Evolutionary conservation across 2,113 vertebrate species (phyloP).

Genomic region (Triplophysa siluroides): DNA sequence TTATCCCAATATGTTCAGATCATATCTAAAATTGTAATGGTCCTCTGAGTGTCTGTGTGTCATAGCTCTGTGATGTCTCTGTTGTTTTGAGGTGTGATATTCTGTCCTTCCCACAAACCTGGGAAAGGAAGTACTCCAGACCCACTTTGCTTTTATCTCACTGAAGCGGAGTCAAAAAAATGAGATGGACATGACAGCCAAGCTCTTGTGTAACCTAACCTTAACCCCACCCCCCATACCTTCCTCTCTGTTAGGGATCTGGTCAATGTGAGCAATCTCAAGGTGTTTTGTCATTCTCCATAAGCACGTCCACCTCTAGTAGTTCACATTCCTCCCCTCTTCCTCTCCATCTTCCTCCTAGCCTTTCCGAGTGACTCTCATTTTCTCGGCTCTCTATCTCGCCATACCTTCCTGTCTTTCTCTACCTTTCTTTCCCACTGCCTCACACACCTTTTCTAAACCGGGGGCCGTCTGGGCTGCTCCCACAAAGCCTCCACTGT

Average conservation of each 20-base stretch:
- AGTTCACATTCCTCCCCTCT: background rate
- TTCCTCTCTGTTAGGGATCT: constrained; percentile 47
- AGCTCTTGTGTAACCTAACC: constrained; percentile 63
- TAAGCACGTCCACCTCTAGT: constrained; percentile 31
- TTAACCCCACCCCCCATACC: constrained; percentile 61
- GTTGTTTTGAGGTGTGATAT: constrained; percentile 49
- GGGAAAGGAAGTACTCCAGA: constrained; percentile 32
- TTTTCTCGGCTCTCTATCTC: background rate
- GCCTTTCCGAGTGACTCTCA: constrained; percentile 30
- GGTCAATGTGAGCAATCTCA: constrained; percentile 35
- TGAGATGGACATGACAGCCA: constrained; percentile 60
- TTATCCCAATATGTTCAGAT: too few relatives aligned
- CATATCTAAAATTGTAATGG: background rate
- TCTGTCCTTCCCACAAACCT: constrained; percentile 31
- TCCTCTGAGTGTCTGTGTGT: constrained; percentile 31
- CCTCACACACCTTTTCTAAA: constrained; percentile 25
- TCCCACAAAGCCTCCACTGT: constrained; percentile 94
- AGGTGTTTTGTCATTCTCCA: constrained; percentile 41
- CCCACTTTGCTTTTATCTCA: constrained; percentile 37
- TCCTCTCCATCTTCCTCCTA: constrained; percentile 30
- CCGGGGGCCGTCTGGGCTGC: constrained; percentile 53
- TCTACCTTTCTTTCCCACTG: background rate
- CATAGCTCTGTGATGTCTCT: constrained; percentile 57
- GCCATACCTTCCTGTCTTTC: constrained; percentile 17
- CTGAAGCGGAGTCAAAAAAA: background rate